Conservation (phyloP, 2,113 vertebrate species). For the Physeter macrocephalus region DNA sequence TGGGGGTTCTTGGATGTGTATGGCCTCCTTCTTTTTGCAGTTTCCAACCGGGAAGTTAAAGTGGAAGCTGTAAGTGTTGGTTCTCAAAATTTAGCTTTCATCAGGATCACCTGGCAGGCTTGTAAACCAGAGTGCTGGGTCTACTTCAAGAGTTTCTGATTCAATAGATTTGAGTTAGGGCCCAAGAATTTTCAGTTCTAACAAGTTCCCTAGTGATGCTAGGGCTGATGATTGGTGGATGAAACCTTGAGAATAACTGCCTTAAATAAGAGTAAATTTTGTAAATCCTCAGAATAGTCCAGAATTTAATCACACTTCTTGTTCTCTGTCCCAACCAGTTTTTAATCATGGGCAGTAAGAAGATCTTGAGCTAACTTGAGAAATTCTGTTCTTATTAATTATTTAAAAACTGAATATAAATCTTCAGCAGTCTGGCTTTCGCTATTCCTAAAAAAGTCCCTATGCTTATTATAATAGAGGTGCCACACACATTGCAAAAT, state of each 20-base stretch:
- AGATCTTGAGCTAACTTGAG: background rate
- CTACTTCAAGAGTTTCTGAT: background rate
- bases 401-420: slow-evolving; percentile 31
- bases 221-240: background rate
- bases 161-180: background rate
- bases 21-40: background rate
- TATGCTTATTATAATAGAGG: background rate
- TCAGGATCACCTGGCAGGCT: background rate
- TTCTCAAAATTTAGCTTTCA: background rate
- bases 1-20: background rate
- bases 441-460: background rate
- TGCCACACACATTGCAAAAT: background rate
- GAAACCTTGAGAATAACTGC: background rate
- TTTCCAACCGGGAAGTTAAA: background rate
- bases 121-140: background rate
- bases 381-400: slow-evolving; percentile 28
- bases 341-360: background rate
- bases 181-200: background rate
- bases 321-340: background rate
- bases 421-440: background rate
- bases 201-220: background rate
- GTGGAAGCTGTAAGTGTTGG: background rate
- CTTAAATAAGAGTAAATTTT: background rate
- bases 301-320: background rate
- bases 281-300: background rate